phyloP scores from a whole-genome alignment of 2,888 invertebrate species.

The Standfussiana lucernea region DNA sequence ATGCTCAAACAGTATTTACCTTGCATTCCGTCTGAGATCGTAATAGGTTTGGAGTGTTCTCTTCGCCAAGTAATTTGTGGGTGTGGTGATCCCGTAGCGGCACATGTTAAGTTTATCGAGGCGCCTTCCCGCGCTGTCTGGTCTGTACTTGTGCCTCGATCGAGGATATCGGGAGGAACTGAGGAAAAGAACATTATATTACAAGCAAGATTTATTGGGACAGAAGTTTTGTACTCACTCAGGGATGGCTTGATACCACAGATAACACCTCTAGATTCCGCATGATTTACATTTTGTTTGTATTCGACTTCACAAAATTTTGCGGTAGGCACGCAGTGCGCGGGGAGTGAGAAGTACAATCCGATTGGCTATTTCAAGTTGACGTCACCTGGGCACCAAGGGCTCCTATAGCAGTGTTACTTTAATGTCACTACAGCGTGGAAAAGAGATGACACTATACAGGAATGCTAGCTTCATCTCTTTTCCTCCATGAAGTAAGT shows the following conservation, averaged over 20 bases:
- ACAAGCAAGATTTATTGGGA: not conserved
- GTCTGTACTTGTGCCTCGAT: slow-evolving; percentile 95
- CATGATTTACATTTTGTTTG: too few species aligned
- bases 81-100: slow-evolving; percentile 96
- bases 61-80: slow-evolving; percentile 97
- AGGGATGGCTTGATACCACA: not conserved
- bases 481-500: too few species aligned
- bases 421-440: not conserved
- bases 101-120: slow-evolving; percentile 96
- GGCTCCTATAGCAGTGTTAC: not conserved
- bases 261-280: too few species aligned
- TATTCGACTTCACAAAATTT: too few species aligned
- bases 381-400: too few species aligned
- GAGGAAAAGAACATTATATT: slow-evolving; percentile 50
- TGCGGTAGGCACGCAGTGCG: too few species aligned
- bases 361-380: too few species aligned
- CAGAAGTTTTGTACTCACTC: not conserved
- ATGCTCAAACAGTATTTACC: slow-evolving; percentile 82
- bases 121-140: slow-evolving; percentile 97
- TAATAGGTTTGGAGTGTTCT: slow-evolving; percentile 94
- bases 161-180: slow-evolving; percentile 97
- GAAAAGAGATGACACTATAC: not conserved
- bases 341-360: too few species aligned
- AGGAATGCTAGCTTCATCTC: not conserved
- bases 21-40: slow-evolving; percentile 92